These are phyloP conservation scores for Neodiprion virginianus DNA, from an alignment of 1,140 invertebrate species.

Conservation along the genomic window DNA sequence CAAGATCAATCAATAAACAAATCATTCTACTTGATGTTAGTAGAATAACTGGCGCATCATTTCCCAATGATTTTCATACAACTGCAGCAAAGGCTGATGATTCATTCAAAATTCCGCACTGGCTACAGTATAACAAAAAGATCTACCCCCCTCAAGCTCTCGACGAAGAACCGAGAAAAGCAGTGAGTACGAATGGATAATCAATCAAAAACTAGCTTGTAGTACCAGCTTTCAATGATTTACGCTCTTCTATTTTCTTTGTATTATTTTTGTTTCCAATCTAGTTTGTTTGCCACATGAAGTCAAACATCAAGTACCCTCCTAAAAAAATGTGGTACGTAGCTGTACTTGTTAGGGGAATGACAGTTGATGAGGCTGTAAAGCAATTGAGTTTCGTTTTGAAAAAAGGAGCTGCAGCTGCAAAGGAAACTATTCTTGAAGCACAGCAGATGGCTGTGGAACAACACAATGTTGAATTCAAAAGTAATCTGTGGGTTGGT, in stretches of 20 bases:
- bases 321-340: constrained; percentile 93
- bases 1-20: constrained; percentile 11
- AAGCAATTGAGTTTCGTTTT: constrained; percentile 86
- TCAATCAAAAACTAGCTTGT: constrained; percentile 19
- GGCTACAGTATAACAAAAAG: constrained; percentile 73
- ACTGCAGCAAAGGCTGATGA: neutral
- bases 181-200: constrained; percentile 67
- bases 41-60: constrained; percentile 3
- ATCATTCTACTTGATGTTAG: constrained; percentile 20
- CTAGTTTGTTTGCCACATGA: constrained; percentile 83
- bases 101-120: constrained; percentile 56
- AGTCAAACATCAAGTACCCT: constrained; percentile 86
- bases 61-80: constrained; percentile 25
- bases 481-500: constrained; percentile 96
- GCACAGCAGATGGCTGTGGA: constrained; percentile 87
- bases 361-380: constrained; percentile 92
- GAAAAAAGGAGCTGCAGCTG: constrained; percentile 83
- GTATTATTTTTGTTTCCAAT: constrained; percentile 59
- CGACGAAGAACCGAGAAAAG: constrained; percentile 79
- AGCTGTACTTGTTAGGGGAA: constrained; percentile 84
- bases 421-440: constrained; percentile 84
- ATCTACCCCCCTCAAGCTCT: constrained; percentile 79
- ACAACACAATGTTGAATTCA: constrained; percentile 93
- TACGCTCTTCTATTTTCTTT: constrained; percentile 17
- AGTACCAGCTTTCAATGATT: constrained; percentile 13